These are phyloP conservation scores for Mus caroli DNA, from an alignment of 2,797 vertebrate genomes.

Conservation along the genomic window DNA sequence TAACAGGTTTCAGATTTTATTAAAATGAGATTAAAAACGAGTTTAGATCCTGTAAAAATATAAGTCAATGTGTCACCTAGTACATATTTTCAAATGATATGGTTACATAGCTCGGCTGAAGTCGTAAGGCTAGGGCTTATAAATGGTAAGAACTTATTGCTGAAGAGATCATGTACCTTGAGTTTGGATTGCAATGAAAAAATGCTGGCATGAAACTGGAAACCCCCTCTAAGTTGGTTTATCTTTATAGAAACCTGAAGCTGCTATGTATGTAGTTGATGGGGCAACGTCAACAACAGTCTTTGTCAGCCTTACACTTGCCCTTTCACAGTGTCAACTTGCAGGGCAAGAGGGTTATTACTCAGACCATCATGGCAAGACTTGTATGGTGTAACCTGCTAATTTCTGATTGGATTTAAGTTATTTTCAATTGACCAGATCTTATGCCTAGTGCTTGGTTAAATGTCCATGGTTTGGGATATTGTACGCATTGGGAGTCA, in stretches of 20 bases:
- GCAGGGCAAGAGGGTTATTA: not conserved
- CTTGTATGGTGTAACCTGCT: too few relatives aligned
- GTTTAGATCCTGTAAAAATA: not conserved
- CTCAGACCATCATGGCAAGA: too few relatives aligned
- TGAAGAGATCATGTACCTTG: not conserved
- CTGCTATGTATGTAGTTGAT: not conserved
- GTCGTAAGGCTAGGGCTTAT: not conserved
- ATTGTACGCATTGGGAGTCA: too few relatives aligned
- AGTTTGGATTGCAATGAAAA: not conserved
- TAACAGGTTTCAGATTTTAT: not conserved
- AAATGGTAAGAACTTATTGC: not conserved
- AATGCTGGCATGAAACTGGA: not conserved
- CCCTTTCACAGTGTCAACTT: accelerated
- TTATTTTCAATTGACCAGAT: not conserved
- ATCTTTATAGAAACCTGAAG: not conserved
- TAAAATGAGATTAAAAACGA: not conserved
- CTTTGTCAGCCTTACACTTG: not conserved
- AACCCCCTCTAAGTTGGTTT: not conserved
- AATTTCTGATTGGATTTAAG: not conserved
- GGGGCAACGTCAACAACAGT: too few relatives aligned
- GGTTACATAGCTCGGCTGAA: not conserved
- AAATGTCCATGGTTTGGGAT: not conserved
- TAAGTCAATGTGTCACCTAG: too few relatives aligned
- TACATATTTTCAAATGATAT: not conserved
- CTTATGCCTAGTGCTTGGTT: not conserved